A percentile compares a stretch with the other conserved stretches of the same genome.
These are phyloP conservation scores for Chondrosia reniformis DNA, from an alignment of 37 sponge, comb jelly and placozoan species.

Conservation along the genomic window DNA sequence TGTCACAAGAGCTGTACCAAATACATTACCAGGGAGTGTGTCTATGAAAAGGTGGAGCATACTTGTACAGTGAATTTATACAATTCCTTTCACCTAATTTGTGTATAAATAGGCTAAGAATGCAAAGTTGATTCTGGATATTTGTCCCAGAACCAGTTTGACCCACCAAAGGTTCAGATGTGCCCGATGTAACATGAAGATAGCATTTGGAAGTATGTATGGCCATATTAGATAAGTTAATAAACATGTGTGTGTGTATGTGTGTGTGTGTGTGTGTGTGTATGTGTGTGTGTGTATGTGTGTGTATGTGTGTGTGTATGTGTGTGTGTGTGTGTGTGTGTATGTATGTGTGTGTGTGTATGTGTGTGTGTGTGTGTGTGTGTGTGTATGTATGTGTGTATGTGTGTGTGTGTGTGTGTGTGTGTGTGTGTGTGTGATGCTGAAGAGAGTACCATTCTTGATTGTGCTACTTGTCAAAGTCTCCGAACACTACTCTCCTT, in stretches of 20 bases:
- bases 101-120: slow-evolving; percentile 1
- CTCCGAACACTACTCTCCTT: neutral
- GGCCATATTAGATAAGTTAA: neutral
- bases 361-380: neutral
- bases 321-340: slow-evolving; percentile 1
- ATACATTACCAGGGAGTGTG: slow-evolving; percentile 13
- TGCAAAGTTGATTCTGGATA: slow-evolving; percentile 45
- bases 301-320: neutral
- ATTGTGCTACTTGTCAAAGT: no score
- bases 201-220: no score
- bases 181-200: slow-evolving; percentile 70
- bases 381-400: neutral
- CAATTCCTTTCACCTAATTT: no score
- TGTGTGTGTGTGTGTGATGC: slow-evolving; percentile 1
- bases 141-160: slow-evolving; percentile 84
- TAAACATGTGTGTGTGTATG: neutral
- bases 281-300: neutral
- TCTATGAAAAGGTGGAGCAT: slow-evolving; percentile 20
- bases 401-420: neutral
- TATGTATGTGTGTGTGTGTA: neutral
- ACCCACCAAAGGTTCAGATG: slow-evolving; percentile 88
- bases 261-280: slow-evolving; percentile 1
- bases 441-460: no score
- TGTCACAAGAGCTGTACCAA: slow-evolving; percentile 16
- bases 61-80: no score